Percentiles rank a stretch among this genome's conserved stretches.
Conservation (phyloP, 37 sponge, comb jelly and placozoan genomes). For the Eunapius fragilis region DNA sequence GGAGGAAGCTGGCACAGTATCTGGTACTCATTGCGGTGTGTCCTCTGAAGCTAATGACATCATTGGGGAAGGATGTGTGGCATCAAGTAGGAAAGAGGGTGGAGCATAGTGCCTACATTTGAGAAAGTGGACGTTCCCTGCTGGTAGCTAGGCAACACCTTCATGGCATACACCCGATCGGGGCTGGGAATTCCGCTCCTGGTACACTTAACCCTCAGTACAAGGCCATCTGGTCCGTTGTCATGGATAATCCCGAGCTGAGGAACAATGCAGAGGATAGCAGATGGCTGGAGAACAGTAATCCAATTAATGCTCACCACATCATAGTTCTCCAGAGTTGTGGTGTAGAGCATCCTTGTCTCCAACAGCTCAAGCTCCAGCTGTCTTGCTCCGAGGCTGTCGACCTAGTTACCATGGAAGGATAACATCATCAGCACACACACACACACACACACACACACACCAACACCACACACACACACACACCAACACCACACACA, state of each 20-base stretch:
- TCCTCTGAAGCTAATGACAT: constrained; percentile 48
- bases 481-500: neutral
- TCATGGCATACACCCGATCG: constrained; percentile 70
- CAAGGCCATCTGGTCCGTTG: constrained; percentile 39
- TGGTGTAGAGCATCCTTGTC: constrained; percentile 78
- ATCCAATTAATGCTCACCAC: constrained; percentile 45
- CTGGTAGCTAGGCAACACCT: constrained; percentile 65
- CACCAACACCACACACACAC: neutral
- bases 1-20: constrained; percentile 77
- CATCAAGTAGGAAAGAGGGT: no score
- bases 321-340: constrained; percentile 69
- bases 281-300: neutral
- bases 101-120: no score
- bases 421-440: no score
- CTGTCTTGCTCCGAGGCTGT: constrained; percentile 1
- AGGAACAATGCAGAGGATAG: neutral
- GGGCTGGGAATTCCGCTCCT: constrained; percentile 36
- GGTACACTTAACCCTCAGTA: constrained; percentile 59
- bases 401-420: neutral
- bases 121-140: neutral
- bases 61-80: no score
- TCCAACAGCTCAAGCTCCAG: constrained; percentile 66
- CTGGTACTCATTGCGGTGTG: constrained; percentile 69
- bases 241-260: constrained; percentile 53
- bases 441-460: no score